Percentiles rank a stretch among this genome's conserved stretches.
phyloP scores from a whole-genome alignment of 2,888 invertebrate species.

The Dryadula phaetusa region DNA sequence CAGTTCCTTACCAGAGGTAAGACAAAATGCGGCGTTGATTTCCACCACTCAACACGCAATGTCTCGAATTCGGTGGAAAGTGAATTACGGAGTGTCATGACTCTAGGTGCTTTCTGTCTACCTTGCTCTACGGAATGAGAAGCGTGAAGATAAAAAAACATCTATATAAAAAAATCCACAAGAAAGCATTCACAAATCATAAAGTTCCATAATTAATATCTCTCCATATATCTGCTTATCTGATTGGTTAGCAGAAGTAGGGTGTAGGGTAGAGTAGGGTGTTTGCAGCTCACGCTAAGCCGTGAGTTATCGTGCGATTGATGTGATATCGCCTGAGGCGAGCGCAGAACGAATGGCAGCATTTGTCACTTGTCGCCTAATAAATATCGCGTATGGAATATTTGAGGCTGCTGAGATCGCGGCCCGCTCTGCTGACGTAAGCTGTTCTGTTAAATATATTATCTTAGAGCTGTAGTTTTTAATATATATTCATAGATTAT shows the following conservation, averaged over 20 bases:
- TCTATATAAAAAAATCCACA: background rate
- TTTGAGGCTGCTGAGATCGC: constrained; percentile 29
- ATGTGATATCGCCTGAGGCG: constrained; percentile 35
- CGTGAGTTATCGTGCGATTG: constrained; percentile 36
- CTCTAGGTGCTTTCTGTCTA: too few species aligned
- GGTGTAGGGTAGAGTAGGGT: background rate
- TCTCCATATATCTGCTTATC: constrained; percentile 20
- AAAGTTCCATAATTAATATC: constrained; percentile 14
- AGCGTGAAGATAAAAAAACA: too few species aligned
- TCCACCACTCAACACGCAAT: too few species aligned
- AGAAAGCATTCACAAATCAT: background rate
- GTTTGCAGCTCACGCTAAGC: constrained; percentile 19
- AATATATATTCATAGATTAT: too few species aligned
- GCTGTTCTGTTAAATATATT: background rate
- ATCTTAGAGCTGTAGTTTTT: too few species aligned
- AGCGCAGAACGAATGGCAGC: constrained; percentile 33
- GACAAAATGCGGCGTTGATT: too few species aligned
- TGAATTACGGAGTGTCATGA: too few species aligned
- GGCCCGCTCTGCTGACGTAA: constrained; percentile 11
- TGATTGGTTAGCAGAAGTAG: background rate
- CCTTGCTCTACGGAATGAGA: too few species aligned
- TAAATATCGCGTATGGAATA: constrained; percentile 38
- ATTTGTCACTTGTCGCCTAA: constrained; percentile 41
- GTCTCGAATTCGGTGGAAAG: too few species aligned
- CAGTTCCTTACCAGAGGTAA: too few species aligned